Base-by-base conservation (phyloP, 1,140 invertebrate species). In the Elysia chlorotica region DNA sequence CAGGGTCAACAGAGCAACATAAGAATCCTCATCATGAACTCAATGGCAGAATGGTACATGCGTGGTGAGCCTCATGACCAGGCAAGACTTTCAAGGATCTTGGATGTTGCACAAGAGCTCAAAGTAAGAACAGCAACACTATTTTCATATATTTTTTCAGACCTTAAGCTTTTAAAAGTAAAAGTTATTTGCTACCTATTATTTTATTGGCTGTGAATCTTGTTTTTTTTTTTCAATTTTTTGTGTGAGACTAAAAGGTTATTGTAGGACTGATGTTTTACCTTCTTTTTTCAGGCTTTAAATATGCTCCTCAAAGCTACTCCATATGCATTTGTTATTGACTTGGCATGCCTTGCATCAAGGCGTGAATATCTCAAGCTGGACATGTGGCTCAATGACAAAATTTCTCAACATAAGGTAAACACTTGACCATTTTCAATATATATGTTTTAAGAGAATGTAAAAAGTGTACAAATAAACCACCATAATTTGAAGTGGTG, bases 311-410 rank as follows among this genome's bases (percentile, higher is more conserved):
- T 99, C 0, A 99, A 98, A 88, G 93, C 93, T 0, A 93, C 94
- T 73, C 94, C 94, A 0, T 97, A 97, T 88, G 91, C 94, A 23
- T 99, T 99, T 89, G 95, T 98, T 2, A 99, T 99, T 79, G 98
- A 99, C 89, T 88, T 99, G 65, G 97, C 98, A 0, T 99, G 97
- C 87, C 88, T 99, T 54, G 97, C 98, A 0, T 98, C 97, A 0
- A 88, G 97, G 72, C 89, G 98, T 67, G 98, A 99, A 87, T 99
- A 99, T 88, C 89, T 99, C 0, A 99, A 99, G 87, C 87, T 99
- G 6, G 98, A 99, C 85, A 99, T 99, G 87, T 99, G 98, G 97
- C 87, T 99, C 0, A 92, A 93, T 1, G 98, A 99, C 85, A 99
- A 99, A 89, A 96, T 99, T 57, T 89, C 93, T 77, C 96, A 99